Evolutionary conservation across 2,888 invertebrate species (phyloP).

Genomic region (Orchesellides sinensis): DNA sequence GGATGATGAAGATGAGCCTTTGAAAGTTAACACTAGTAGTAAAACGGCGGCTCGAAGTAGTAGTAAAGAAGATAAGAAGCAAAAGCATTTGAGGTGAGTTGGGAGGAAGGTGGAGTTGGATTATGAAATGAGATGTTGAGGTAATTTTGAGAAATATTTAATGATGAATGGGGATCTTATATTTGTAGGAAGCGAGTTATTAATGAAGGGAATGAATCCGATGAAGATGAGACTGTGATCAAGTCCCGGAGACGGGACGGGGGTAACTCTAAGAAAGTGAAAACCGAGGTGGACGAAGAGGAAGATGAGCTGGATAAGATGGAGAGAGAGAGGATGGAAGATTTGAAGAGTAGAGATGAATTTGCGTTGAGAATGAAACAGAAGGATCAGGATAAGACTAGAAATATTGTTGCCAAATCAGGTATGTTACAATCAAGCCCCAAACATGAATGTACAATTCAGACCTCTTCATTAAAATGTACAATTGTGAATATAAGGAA

Average conservation of each 20-base stretch:
- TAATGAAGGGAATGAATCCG: conserved; percentile 60
- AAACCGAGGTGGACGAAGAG: conserved; percentile 75
- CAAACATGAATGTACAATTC: too few species aligned
- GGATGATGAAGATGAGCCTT: conserved; percentile 76
- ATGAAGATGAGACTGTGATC: conserved; percentile 68
- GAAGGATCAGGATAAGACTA: conserved; percentile 91
- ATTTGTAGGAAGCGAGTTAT: conserved; percentile 40
- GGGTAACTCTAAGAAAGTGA: conserved; percentile 53
- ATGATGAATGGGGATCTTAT: neutral
- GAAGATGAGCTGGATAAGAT: conserved; percentile 82
- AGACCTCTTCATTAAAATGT: too few species aligned
- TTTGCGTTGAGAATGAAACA: conserved; percentile 92
- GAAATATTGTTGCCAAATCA: conserved; percentile 83
- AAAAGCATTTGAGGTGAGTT: conserved; percentile 62
- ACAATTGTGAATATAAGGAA: neutral
- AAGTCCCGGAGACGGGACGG: conserved; percentile 42
- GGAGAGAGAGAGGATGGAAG: conserved; percentile 88
- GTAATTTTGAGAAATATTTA: neutral
- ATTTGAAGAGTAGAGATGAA: conserved; percentile 95
- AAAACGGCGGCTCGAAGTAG: conserved; percentile 18
- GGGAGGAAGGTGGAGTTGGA: neutral
- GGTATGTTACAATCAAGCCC: conserved; percentile 76
- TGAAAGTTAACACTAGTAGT: conserved; percentile 33
- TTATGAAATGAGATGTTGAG: neutral
- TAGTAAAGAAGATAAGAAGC: conserved; percentile 56